These are phyloP conservation scores for Leptosomus discolor DNA, from an alignment of 2,113 vertebrate species.

Conservation along the genomic window DNA sequence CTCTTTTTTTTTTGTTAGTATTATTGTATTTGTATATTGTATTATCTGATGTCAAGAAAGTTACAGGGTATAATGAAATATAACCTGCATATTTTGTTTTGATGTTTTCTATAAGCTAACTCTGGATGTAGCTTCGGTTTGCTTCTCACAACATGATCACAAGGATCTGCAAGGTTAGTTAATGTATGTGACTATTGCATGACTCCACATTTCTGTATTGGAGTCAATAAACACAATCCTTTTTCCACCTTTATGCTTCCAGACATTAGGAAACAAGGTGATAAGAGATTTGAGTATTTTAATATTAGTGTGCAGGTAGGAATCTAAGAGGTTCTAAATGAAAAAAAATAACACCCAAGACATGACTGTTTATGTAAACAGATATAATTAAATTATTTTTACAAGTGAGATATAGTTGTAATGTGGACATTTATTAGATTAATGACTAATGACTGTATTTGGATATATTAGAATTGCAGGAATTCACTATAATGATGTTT, in stretches of 20 bases:
- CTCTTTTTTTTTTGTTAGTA: background rate
- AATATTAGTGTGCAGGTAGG: background rate
- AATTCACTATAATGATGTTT: background rate
- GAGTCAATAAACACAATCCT: fast-evolving
- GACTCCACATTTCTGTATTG: background rate
- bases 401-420: background rate
- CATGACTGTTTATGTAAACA: fast-evolving
- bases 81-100: background rate
- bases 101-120: background rate
- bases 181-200: background rate
- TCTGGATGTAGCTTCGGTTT: background rate
- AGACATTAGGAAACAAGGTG: background rate
- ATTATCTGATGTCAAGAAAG: background rate
- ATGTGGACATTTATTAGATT: background rate
- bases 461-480: background rate
- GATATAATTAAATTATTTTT: background rate
- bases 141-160: background rate
- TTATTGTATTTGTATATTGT: background rate
- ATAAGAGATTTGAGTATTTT: background rate
- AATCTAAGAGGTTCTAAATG: background rate
- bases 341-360: no score
- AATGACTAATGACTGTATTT: background rate
- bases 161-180: background rate
- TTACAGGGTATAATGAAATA: background rate
- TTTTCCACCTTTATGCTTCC: background rate